Base-by-base conservation (phyloP, 2,888 invertebrate genomes). In the Lasioglossum leucozonium region DNA sequence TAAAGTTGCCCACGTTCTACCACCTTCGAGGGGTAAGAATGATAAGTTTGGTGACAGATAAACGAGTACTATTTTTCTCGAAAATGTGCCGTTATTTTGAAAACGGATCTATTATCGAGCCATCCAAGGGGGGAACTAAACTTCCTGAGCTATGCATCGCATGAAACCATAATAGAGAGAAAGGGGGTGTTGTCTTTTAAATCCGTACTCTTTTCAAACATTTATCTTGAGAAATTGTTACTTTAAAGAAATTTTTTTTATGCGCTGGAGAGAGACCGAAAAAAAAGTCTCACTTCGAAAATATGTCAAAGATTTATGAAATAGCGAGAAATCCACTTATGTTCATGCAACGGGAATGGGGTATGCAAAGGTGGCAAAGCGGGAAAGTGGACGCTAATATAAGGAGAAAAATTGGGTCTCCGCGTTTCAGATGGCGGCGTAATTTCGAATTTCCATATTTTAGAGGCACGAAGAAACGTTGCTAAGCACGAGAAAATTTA, bases 1-100 rank as follows among this genome's bases (percentile, higher is more conserved):
- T 79, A 72, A 72, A 79, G 44, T 42, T 55, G 22, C n/a, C 42
- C 6, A n/a, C 34, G 44, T 42, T 72, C 72, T 22, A 65, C 30
- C 62, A 42, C 34, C 62, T 26, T 72, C 11, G 72, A 47, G 16
- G 22, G 11, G 58, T n/a, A n/a, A 30, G 26, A 51, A 22, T 62
- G 72, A 78, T 72, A 44, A 69, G 58, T 78, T 72, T 44, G 37
- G 16, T 26, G 18, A 10, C 55, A 22, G 37, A 37, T 55, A 6
- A 22, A 34, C 40, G 37, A 42, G n/a, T n/a, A 58, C n/a, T 40
- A 55, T 58, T 62, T 74, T 58, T 22, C 22, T 26, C 4, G 30
- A 16, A 65, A 65, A 65, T 13, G 30, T 16, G 47, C 44, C 10
- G 26, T 22, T 51, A 22, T 51, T 51, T 51, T 22, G 22, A 51